Evolutionary conservation across 1,140 invertebrate genomes (phyloP), one percentile per base, ranked within the genome.

Genomic region (Thereuonema tuberculata): DNA sequence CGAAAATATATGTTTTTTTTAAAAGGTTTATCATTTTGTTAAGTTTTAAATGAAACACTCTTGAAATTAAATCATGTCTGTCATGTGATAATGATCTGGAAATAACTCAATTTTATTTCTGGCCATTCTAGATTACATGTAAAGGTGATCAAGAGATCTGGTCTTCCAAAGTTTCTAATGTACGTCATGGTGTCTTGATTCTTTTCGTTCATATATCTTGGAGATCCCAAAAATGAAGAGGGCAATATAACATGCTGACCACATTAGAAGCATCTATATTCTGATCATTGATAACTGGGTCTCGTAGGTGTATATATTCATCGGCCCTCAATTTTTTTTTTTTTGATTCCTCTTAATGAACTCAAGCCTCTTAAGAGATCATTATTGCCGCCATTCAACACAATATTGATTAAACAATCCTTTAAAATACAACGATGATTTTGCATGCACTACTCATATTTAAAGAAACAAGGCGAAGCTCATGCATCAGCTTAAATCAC

Each of bases 171-270:
- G 28, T 66, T 59, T 9, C 73, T 65, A 5, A 79, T 77, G 66
- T 77, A 79, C 2, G 70, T 64, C 69, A 79, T 76, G 1, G 72
- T 73, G 67, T 78, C 76, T 67, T 78, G 74, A 24, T 70, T 65
- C 47, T 72, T 70, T 62, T 78, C 72, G 48, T 77, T 74, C 67
- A 78, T 72, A 59, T 26, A 12, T 3, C 76, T 59, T 24, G 63
- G 66, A 60, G 63, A 56, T 15, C 66, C 66, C 28, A 47, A 60
- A 60, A 64, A 68, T 37, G 65, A 59, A 29, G 66, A 72, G 17
- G 76, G 75, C 5, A 78, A 63, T 63, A 77, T 75, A 0, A 71
- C 62, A 58, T 67, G 61, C 62, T 66, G 59, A 29, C 73, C 72
- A 50, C 3, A 5, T 50, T 5, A 12, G 31, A 5, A 9, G 31